A percentile compares a stretch with the other conserved stretches of the same genome.
These are phyloP conservation scores for Channa maculata DNA, from an alignment of 2,113 vertebrate genomes.

Conservation along the genomic window DNA sequence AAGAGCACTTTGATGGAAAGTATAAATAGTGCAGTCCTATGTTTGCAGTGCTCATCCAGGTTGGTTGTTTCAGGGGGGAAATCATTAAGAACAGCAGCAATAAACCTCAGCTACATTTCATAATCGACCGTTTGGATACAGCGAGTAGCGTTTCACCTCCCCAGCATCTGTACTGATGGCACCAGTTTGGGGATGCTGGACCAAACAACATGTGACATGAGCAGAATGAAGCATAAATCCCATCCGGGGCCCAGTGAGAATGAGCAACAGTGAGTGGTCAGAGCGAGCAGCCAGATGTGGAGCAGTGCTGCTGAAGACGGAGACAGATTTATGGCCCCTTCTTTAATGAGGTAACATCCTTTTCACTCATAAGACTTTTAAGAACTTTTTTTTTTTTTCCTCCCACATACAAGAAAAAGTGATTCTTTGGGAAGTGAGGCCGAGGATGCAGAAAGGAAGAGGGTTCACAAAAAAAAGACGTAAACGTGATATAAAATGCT, in stretches of 20 bases:
- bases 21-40: too few species aligned
- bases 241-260: slow-evolving; percentile 57
- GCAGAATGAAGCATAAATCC: slow-evolving; percentile 69
- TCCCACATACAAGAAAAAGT: slow-evolving; percentile 73
- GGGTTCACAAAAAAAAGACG: not conserved
- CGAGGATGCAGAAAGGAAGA: slow-evolving; percentile 7
- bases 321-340: slow-evolving; percentile 82
- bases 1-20: too few species aligned
- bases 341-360: slow-evolving; percentile 86
- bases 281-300: slow-evolving; percentile 77
- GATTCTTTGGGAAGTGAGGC: slow-evolving; percentile 42
- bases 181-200: slow-evolving; percentile 31
- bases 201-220: slow-evolving; percentile 64
- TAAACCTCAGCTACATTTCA: slow-evolving; percentile 26
- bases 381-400: slow-evolving; percentile 66
- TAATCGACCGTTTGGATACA: not conserved
- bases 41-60: not conserved
- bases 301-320: slow-evolving; percentile 74
- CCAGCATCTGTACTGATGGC: slow-evolving; percentile 35
- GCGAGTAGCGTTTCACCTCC: slow-evolving; percentile 12
- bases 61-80: slow-evolving; percentile 24
- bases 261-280: slow-evolving; percentile 66
- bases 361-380: slow-evolving; percentile 82
- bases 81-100: slow-evolving; percentile 47
- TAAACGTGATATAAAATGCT: slow-evolving; percentile 23